Evolutionary conservation across 2,888 invertebrate genomes (phyloP), one percentile per base, ranked within the genome.

Genomic region (Philopedon plagiatum): DNA sequence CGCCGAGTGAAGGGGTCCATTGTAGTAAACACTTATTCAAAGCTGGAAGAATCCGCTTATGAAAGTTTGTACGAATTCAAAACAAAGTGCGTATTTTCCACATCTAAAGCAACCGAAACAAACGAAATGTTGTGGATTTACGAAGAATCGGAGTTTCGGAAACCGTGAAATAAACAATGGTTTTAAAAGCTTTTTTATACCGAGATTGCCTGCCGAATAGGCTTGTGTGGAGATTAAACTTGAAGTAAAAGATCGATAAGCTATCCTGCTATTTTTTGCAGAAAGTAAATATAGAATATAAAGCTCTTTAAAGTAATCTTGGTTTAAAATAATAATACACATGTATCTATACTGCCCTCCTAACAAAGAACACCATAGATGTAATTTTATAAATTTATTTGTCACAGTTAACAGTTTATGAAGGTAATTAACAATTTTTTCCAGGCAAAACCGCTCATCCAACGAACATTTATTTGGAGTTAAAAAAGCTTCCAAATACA

Each of bases 141-240:
- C 49, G 23, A 23, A 23, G 49, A 49, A 49, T n/a, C 23, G 49
- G 49, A 23, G 23, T 49, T 49, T 49, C 23, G 18, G 18, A 5
- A 49, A 21, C 21, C 23, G 49, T 21, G 18, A 49, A 49, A 49
- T 49, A 23, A 49, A 49, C 23, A 49, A 49, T 18, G 23, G 49
- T 13, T 49, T 49, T 21, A 23, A 23, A 21, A 13, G 49, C 19
- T 23, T 23, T 49, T 49, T 49, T 5, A n/a, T 15, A 13, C 23
- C n/a, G 21, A 23, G 23, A 49, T 49, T 49, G 21, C 23, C 23
- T 49, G 49, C 23, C 13, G 49, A 49, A 49, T 49, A 23, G 23
- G 23, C 23, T 49, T 23, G n/a, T 13, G 49, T 9, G 9, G 9
- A 19, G 44, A 44, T 44, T 44, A 44, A 39, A 13, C 15, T 2